Evolutionary conservation across 2,113 vertebrate species (phyloP).

Genomic region (Leuciscus idus): DNA sequence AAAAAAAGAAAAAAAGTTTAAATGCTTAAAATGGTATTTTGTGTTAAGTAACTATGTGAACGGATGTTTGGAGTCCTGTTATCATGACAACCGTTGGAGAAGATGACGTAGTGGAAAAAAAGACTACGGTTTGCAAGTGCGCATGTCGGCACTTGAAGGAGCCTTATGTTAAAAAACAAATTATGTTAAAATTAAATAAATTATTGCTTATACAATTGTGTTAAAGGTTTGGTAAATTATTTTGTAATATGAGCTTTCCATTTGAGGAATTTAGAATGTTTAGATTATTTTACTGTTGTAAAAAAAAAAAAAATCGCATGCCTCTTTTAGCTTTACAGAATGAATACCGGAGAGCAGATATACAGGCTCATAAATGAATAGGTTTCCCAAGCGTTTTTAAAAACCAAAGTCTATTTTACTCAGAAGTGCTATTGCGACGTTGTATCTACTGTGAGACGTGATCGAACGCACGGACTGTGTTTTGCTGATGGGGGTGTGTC

Average conservation of each 20-base stretch:
- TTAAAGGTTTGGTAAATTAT: not conserved
- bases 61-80: constrained; percentile 3
- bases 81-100: not conserved
- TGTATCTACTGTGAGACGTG: not conserved
- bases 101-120: constrained; percentile 17
- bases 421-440: not conserved
- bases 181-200: too few relatives aligned
- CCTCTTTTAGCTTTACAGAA: not conserved
- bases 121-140: too few relatives aligned
- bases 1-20: not conserved
- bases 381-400: not conserved
- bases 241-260: not conserved
- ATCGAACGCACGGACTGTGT: constrained; percentile 10
- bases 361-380: not conserved
- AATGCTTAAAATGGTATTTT: not conserved
- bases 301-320: too few relatives aligned
- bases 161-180: too few relatives aligned
- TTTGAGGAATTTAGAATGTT: not conserved
- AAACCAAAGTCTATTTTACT: too few relatives aligned
- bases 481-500: not conserved
- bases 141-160: not conserved
- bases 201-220: not conserved
- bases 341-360: not conserved
- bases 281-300: not conserved
- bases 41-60: not conserved